A percentile compares a stretch with the other conserved stretches of the same genome.
Conservation (phyloP, 2,888 invertebrate species). For the Polylopha cassiicola region DNA sequence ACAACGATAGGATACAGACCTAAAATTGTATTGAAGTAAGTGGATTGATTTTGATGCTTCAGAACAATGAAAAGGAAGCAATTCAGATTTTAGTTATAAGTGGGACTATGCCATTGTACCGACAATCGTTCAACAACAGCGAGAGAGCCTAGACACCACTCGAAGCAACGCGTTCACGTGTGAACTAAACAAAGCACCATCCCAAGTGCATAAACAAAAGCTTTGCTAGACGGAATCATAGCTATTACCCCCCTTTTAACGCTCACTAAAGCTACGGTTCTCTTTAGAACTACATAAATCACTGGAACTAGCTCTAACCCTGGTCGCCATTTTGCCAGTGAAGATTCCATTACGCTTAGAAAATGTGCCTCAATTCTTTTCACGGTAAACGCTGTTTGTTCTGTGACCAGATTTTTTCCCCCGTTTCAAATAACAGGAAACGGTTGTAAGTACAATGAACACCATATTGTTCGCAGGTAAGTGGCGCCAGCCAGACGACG, state of each 20-base stretch:
- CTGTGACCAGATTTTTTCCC: constrained; percentile 43
- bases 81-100: too few relatives aligned
- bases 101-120: constrained; percentile 8
- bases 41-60: too few relatives aligned
- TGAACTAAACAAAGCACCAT: constrained; percentile 13
- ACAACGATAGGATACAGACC: too few relatives aligned
- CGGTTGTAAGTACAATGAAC: constrained; percentile 34
- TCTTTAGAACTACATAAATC: constrained; percentile 2
- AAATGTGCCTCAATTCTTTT: constrained; percentile 7
- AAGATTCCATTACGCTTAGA: constrained; percentile 2
- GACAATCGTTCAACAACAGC: constrained; percentile 15
- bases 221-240: constrained; percentile 9
- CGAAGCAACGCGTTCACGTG: constrained; percentile 2
- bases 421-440: constrained; percentile 39
- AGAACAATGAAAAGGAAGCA: too few relatives aligned
- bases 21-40: too few relatives aligned
- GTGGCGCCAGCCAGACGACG: constrained; percentile 24
- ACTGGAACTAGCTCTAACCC: too few relatives aligned
- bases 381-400: constrained; percentile 34
- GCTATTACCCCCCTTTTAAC: constrained; percentile 18
- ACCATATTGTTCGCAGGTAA: constrained; percentile 34
- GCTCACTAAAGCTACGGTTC: constrained; percentile 2
- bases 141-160: constrained; percentile 12
- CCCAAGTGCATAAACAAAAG: constrained; percentile 11
- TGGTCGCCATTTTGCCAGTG: constrained; percentile 8